Evolutionary conservation across 2,888 invertebrate species (phyloP), one percentile per base, ranked within the genome.

Genomic region (Eilema griseolum): DNA sequence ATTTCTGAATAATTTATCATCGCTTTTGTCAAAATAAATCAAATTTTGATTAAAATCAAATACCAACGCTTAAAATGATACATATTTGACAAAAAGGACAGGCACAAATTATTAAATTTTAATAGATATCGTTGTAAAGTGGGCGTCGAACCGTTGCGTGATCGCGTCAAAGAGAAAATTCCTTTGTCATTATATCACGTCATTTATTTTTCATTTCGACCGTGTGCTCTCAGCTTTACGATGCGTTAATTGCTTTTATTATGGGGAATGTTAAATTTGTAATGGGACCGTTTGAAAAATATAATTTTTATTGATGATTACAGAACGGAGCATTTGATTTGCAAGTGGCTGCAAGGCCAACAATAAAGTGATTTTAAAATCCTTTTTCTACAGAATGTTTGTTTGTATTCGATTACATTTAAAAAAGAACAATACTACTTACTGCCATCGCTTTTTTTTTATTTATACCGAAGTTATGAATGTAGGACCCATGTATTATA

Each of bases 81-180:
- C 62, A 73, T 83, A 87, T 90, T 89, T 88, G 82, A 78, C 83
- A 86, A 81, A 88, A 86, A 88, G 87, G 88, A 88, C 85, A 74
- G 76, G 73, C 67, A 31, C 60, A 74, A 85, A 86, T 88, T 87
- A 90, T 90, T 88, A 89, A 89, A 89, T 85, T 90, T 87, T 87
- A 89, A 90, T 85, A 89, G 86, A 84, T 82, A 80, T 77, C 65
- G 82, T 77, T 82, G 83, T 82, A 81, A 83, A 84, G 77, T 80
- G 82, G 72, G 74, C 83, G 83, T 79, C 78, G 80, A 77, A 69
- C 78, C 83, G 76, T 74, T 79, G 88, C 89, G 90, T 91, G 89
- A 86, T 86, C 85, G 66, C 72, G 78, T 88, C 92, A 92, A 92
- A 92, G 91, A 75, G 87, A 89, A 83, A 77, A 79, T 85, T 88